Conservation (phyloP, 2,888 invertebrate species). For the Meliscaeva auricollis region DNA sequence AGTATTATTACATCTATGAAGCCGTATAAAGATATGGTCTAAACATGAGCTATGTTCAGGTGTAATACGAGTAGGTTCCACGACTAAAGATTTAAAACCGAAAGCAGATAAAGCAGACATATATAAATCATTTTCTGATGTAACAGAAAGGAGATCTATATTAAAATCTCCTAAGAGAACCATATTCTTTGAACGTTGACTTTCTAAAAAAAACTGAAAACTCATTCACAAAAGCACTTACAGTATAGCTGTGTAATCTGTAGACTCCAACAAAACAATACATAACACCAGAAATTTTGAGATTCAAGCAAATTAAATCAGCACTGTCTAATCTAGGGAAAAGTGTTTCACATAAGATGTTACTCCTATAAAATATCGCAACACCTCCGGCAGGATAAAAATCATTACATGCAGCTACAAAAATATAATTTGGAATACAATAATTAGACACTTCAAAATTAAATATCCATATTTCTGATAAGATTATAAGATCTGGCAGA, state of each 20-base stretch:
- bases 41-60: background rate
- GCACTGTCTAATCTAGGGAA: background rate
- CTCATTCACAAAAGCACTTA: constrained; percentile 16
- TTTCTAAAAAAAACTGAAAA: constrained; percentile 15
- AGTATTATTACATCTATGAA: constrained; percentile 11
- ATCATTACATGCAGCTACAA: too few species aligned
- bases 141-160: constrained; percentile 9
- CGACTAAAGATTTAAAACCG: constrained; percentile 12
- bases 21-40: constrained; percentile 20
- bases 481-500: background rate
- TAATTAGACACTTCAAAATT: too few species aligned
- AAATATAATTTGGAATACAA: too few species aligned
- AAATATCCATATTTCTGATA: too few species aligned
- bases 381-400: too few species aligned
- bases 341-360: background rate
- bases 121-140: constrained; percentile 14
- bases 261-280: background rate
- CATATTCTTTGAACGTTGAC: constrained; percentile 20
- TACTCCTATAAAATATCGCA: too few species aligned
- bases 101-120: constrained; percentile 18
- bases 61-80: constrained; percentile 15
- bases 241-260: constrained; percentile 15
- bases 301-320: background rate
- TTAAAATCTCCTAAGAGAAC: constrained; percentile 33
- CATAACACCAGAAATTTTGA: background rate